phyloP scores from a whole-genome alignment of 2,113 vertebrate genomes.

The Picathartes gymnocephalus region DNA sequence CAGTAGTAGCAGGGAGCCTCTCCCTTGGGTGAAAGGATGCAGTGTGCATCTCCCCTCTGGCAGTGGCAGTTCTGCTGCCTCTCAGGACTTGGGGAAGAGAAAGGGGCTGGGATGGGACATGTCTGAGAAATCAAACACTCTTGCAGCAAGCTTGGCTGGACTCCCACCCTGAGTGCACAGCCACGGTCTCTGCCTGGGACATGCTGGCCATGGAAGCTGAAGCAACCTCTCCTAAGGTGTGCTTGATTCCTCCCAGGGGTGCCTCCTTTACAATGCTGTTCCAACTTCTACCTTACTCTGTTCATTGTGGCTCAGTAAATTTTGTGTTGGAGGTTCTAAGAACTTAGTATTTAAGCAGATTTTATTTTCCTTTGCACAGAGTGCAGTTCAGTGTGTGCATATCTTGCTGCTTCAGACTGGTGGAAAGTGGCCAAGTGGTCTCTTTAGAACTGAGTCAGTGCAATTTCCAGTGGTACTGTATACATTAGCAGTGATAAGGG shows the following conservation, averaged over 20 bases:
- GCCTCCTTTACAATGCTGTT: not conserved
- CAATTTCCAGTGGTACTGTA: slow-evolving; percentile 46
- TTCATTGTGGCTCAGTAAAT: not conserved
- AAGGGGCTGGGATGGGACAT: not conserved
- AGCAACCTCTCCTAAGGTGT: not conserved
- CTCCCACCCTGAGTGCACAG: rapidly evolving
- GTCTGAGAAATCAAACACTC: not conserved
- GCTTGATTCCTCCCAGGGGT: not conserved
- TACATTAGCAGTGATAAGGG: slow-evolving; percentile 58
- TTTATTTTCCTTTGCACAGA: not conserved
- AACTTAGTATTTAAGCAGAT: not conserved
- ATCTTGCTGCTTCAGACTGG: not conserved
- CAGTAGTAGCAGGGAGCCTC: not conserved
- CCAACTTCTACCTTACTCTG: not conserved
- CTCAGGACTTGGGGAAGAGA: not conserved
- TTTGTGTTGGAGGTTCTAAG: not conserved
- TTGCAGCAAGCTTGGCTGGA: not conserved
- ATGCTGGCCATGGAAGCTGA: rapidly evolving
- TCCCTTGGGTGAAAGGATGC: not conserved
- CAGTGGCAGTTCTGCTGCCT: not conserved
- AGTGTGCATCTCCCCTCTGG: rapidly evolving
- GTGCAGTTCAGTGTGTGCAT: not conserved
- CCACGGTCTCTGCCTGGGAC: not conserved
- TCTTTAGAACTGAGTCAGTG: not conserved
- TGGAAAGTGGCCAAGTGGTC: not conserved